Percentiles rank a stretch among this genome's conserved stretches.
Conservation (phyloP, 2,888 invertebrate species). For the Agrotis segetum region DNA sequence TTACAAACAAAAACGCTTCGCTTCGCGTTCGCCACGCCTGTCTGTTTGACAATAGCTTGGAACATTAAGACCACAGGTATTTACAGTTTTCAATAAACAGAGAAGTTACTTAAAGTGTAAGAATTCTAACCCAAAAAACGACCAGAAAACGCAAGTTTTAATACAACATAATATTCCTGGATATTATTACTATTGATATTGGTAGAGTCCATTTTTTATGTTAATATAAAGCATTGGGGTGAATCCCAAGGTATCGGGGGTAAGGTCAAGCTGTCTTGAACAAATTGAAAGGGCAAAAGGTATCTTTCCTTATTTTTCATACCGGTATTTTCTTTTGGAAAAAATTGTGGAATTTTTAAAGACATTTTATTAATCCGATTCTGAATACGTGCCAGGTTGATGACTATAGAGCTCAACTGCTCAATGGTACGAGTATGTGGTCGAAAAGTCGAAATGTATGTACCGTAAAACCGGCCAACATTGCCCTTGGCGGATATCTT, state of each 20-base stretch:
- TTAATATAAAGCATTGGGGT: slow-evolving; percentile 49
- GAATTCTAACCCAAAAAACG: not conserved
- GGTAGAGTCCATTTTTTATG: slow-evolving; percentile 48
- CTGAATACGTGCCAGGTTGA: no score
- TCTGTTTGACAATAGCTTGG: no score
- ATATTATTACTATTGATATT: slow-evolving; percentile 52
- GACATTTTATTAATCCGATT: not conserved
- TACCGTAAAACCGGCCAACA: no score
- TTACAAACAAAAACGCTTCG: no score
- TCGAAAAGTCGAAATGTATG: no score
- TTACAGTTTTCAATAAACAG: no score
- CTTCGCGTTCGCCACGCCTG: no score
- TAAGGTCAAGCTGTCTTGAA: slow-evolving; percentile 49
- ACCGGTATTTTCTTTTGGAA: not conserved
- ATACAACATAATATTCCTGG: slow-evolving; percentile 23
- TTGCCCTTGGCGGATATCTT: no score
- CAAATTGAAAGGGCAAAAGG: slow-evolving; percentile 44
- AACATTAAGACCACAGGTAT: no score
- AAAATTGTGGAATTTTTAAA: slow-evolving; percentile 24
- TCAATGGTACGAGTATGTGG: no score
- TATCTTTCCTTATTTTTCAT: slow-evolving; percentile 34
- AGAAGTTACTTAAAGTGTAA: not conserved
- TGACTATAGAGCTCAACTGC: no score
- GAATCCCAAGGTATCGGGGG: slow-evolving; percentile 22
- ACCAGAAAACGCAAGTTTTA: slow-evolving; percentile 5